These are phyloP conservation scores for Zaprionus davidi DNA, from an alignment of 1,140 invertebrate species.

Conservation along the genomic window DNA sequence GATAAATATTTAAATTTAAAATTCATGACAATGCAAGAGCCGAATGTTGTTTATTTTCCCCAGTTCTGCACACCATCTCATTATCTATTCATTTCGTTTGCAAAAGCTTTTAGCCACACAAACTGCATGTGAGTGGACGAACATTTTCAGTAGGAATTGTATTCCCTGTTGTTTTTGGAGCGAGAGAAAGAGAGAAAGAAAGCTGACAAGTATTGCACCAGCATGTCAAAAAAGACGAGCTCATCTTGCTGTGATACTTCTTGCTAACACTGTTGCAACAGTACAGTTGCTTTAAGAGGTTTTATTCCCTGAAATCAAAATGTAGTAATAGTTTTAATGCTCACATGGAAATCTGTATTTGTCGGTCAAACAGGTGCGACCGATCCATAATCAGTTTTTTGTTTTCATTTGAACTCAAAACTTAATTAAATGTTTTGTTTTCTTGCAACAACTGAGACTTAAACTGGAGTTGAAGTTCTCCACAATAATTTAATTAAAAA, in stretches of 20 bases:
- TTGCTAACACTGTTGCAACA: background rate
- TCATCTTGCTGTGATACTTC: background rate
- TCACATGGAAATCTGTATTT: background rate
- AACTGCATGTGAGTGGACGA: constrained; percentile 4
- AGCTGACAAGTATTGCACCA: background rate
- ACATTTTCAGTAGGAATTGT: constrained; percentile 13
- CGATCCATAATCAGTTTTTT: background rate
- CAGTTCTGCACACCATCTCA: constrained; percentile 9
- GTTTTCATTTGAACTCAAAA: background rate
- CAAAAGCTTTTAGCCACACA: constrained; percentile 20
- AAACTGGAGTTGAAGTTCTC: background rate
- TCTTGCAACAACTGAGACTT: too few species aligned
- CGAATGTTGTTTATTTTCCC: constrained; percentile 10
- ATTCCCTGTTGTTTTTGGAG: background rate
- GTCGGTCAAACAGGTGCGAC: background rate
- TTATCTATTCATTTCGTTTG: constrained; percentile 23
- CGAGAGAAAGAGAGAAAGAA: too few species aligned
- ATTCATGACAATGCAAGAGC: constrained; percentile 18
- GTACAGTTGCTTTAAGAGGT: background rate
- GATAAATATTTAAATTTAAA: constrained; percentile 24
- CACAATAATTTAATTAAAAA: constrained; percentile 20
- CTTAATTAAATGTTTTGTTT: background rate
- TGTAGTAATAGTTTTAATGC: background rate
- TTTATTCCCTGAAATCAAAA: background rate
- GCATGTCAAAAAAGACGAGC: background rate